Conservation (phyloP, 2,888 invertebrate species). For the Chloromyia formosa region DNA sequence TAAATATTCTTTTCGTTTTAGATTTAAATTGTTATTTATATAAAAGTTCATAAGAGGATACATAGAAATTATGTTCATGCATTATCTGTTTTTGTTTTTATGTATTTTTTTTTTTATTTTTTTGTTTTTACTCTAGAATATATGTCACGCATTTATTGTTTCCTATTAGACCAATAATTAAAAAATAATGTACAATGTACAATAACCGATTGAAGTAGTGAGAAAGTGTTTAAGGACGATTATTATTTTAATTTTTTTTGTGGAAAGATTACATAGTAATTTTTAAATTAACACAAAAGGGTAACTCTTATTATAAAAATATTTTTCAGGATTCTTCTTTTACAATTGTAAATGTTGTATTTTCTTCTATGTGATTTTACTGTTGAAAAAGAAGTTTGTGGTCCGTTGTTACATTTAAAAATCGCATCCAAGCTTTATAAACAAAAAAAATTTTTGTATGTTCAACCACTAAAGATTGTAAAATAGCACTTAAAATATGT, state of each 20-base stretch:
- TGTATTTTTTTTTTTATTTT: neutral
- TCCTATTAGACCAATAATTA: no score
- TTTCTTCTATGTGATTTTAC: neutral
- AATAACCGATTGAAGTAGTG: no score
- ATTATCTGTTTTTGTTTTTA: neutral
- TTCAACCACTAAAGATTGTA: neutral
- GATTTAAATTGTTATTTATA: slow-evolving; percentile 17
- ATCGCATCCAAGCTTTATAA: neutral
- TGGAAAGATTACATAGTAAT: no score
- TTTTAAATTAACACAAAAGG: slow-evolving; percentile 2
- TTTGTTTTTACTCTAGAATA: neutral
- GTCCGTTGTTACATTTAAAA: neutral
- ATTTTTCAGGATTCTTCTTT: neutral
- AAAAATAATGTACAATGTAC: no score
- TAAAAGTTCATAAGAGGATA: slow-evolving; percentile 43
- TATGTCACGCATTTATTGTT: no score
- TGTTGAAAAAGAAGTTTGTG: slow-evolving; percentile 14
- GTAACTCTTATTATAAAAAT: slow-evolving; percentile 26
- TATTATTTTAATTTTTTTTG: no score
- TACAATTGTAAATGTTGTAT: no score
- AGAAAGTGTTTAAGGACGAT: no score
- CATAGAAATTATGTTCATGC: slow-evolving; percentile 23
- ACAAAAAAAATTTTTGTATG: neutral
- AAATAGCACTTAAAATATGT: neutral
- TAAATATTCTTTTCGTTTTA: neutral